phyloP scores from a whole-genome alignment of 2,797 vertebrate genomes.

The Artibeus jamaicensis region DNA sequence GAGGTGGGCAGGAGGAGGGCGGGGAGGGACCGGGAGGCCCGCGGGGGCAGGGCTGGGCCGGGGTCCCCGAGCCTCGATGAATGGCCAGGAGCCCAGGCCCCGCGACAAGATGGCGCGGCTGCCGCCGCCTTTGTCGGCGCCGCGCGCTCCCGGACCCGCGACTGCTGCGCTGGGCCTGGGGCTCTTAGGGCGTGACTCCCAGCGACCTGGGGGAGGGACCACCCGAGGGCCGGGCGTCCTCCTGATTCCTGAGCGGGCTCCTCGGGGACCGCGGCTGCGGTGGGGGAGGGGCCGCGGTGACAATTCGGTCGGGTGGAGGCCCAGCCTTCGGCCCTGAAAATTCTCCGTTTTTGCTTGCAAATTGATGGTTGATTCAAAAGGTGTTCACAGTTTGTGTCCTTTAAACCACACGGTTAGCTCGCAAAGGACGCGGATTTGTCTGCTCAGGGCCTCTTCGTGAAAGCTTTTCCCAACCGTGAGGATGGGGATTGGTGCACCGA shows the following conservation, averaged over 20 bases:
- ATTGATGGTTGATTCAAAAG: not conserved
- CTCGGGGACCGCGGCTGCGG: not conserved
- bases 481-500: too few relatives aligned
- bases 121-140: constrained; percentile 58
- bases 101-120: constrained; percentile 98
- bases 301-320: constrained; percentile 43
- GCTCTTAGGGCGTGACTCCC: fast-evolving
- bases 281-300: not conserved
- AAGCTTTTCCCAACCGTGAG: too few relatives aligned
- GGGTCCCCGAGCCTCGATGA: constrained; percentile 83
- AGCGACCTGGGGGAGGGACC: not conserved
- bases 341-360: not conserved
- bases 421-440: too few relatives aligned
- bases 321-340: not conserved
- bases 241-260: not conserved
- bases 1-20: not conserved
- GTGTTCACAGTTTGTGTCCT: fast-evolving
- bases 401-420: not conserved
- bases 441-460: not conserved
- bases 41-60: not conserved
- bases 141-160: not conserved
- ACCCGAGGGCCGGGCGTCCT: not conserved
- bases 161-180: not conserved
- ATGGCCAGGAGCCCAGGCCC: constrained; percentile 93
- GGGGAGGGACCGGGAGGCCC: too few relatives aligned